Evolutionary conservation across 2,888 invertebrate species (phyloP).

Genomic region (Empis stercorea): DNA sequence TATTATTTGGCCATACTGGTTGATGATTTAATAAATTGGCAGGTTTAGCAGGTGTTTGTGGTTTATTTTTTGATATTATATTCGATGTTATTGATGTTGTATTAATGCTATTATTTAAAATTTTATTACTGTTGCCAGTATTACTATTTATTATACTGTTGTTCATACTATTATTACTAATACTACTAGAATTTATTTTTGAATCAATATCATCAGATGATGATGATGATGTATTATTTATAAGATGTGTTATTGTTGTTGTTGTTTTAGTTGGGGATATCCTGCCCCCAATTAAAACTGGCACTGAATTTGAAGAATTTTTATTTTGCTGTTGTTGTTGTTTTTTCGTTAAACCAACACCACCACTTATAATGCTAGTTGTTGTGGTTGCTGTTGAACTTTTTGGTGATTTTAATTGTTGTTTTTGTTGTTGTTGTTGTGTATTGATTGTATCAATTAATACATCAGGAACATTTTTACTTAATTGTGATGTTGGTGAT

Average conservation of each 20-base stretch:
- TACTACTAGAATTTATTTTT: not conserved
- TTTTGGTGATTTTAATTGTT: conserved; percentile 4
- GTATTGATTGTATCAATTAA: conserved; percentile 13
- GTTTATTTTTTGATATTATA: conserved; percentile 12
- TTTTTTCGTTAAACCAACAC: not conserved
- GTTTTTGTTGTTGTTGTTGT: conserved; percentile 7
- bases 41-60: conserved; percentile 21
- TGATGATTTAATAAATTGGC: conserved; percentile 18
- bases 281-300: not conserved
- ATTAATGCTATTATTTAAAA: conserved; percentile 7
- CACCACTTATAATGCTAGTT: conserved; percentile 6
- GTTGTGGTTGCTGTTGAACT: conserved; percentile 8
- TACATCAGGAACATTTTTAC: conserved; percentile 16
- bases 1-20: conserved; percentile 48
- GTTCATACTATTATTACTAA: not conserved
- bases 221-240: not conserved
- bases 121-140: not conserved
- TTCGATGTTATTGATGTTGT: conserved; percentile 6
- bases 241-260: not conserved
- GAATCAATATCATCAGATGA: not conserved
- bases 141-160: not conserved
- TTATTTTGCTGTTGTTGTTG: not conserved
- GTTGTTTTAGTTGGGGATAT: not conserved
- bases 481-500: conserved; percentile 17
- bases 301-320: not conserved